These are phyloP conservation scores for Mylabris sibirica DNA, from an alignment of 2,888 invertebrate species.

Conservation along the genomic window DNA sequence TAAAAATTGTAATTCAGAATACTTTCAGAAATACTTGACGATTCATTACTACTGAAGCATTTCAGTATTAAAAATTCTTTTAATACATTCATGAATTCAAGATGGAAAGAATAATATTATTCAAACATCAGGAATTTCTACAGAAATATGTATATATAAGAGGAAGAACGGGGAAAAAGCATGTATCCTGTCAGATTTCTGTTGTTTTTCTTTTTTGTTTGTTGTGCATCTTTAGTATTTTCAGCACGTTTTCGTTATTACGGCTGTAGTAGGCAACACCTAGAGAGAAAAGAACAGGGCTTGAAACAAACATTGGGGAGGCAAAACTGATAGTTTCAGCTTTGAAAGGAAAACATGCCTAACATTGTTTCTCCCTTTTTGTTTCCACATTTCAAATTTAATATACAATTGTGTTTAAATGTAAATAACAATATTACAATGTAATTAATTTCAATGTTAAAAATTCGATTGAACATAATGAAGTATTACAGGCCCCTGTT, in stretches of 20 bases:
- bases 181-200: slow-evolving; percentile 32
- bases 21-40: slow-evolving; percentile 16
- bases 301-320: neutral
- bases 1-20: slow-evolving; percentile 22
- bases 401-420: neutral
- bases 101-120: slow-evolving; percentile 23
- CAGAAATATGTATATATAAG: neutral
- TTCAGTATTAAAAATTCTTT: neutral
- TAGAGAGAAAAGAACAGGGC: slow-evolving; percentile 21
- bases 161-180: slow-evolving; percentile 17
- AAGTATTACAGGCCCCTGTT: neutral
- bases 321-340: slow-evolving; percentile 46
- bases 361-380: slow-evolving; percentile 30
- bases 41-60: slow-evolving; percentile 1
- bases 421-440: neutral
- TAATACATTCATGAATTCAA: neutral
- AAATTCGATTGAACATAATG: neutral
- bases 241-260: slow-evolving; percentile 47
- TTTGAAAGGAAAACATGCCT: slow-evolving; percentile 38
- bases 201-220: slow-evolving; percentile 40
- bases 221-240: slow-evolving; percentile 35
- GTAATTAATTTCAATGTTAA: neutral
- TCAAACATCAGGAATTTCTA: slow-evolving; percentile 25
- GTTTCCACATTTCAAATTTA: neutral
- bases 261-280: slow-evolving; percentile 35